Conservation (phyloP, 2,797 vertebrate species). For the Ispidina lecontei region DNA sequence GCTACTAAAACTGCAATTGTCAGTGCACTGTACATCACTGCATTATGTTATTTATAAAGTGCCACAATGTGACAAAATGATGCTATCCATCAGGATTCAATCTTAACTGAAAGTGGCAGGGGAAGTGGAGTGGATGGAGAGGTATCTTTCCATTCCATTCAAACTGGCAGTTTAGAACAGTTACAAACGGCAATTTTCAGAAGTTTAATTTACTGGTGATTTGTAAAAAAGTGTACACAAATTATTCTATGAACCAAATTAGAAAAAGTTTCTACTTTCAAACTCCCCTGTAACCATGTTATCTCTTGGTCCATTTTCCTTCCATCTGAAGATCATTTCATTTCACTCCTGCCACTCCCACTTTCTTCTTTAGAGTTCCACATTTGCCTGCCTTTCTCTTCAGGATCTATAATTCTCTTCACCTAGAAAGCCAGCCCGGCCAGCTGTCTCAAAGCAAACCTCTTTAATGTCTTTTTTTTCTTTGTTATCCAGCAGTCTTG, state of each 20-base stretch:
- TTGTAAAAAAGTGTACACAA: constrained; percentile 65
- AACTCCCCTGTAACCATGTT: not conserved
- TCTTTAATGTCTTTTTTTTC: not conserved
- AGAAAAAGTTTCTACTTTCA: constrained; percentile 49
- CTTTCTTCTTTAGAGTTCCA: not conserved
- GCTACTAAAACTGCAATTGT: constrained; percentile 62
- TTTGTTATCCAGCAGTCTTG: not conserved
- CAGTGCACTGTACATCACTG: constrained; percentile 54
- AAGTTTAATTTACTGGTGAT: constrained; percentile 76
- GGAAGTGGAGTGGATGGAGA: constrained; percentile 62
- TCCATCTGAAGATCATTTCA: not conserved
- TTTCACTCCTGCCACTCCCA: not conserved
- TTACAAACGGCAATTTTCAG: constrained; percentile 63
- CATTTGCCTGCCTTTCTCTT: constrained; percentile 42
- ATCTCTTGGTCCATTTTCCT: not conserved
- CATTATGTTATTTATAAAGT: constrained; percentile 75
- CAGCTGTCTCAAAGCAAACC: not conserved
- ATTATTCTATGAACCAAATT: constrained; percentile 49
- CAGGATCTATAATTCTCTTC: constrained; percentile 41
- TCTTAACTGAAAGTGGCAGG: constrained; percentile 72
- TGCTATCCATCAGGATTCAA: constrained; percentile 74
- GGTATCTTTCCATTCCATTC: constrained; percentile 61
- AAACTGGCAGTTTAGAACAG: constrained; percentile 62
- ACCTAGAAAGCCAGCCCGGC: not conserved
- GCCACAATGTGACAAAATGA: constrained; percentile 67